Evolutionary conservation across 2,113 vertebrate genomes (phyloP).

Genomic region (Marmota flaviventris): DNA sequence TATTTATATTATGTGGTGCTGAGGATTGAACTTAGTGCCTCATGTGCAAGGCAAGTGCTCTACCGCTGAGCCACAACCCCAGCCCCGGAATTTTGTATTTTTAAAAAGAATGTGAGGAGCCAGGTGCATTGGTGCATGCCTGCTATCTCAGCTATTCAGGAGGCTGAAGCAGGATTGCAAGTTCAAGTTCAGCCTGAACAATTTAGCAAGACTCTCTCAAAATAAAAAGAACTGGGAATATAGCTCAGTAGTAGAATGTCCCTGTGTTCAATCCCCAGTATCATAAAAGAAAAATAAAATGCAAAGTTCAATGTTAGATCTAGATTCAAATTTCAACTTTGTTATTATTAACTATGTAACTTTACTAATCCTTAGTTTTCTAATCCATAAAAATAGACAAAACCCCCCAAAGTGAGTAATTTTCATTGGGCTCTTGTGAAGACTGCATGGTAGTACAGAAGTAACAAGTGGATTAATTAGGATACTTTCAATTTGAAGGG

Average conservation of each 20-base stretch:
- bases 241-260: too few relatives aligned
- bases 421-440: constrained; percentile 43
- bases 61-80: too few relatives aligned
- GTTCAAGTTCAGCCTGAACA: too few relatives aligned
- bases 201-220: too few relatives aligned
- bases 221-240: too few relatives aligned
- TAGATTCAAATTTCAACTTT: constrained; percentile 50
- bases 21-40: too few relatives aligned
- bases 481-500: constrained; percentile 24
- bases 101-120: not conserved
- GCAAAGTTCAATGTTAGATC: not conserved
- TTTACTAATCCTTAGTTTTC: constrained; percentile 63
- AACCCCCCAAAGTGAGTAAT: not conserved
- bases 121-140: too few relatives aligned
- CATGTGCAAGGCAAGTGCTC: too few relatives aligned
- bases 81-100: constrained; percentile 6
- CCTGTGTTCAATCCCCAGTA: too few relatives aligned
- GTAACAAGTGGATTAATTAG: not conserved
- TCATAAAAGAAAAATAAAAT: not conserved
- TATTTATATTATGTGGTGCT: too few relatives aligned
- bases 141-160: too few relatives aligned
- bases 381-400: constrained; percentile 22
- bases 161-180: too few relatives aligned
- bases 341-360: constrained; percentile 15
- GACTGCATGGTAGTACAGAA: constrained; percentile 39